phyloP scores from a whole-genome alignment of 2,888 invertebrate genomes.

The Heliconius ethilla region DNA sequence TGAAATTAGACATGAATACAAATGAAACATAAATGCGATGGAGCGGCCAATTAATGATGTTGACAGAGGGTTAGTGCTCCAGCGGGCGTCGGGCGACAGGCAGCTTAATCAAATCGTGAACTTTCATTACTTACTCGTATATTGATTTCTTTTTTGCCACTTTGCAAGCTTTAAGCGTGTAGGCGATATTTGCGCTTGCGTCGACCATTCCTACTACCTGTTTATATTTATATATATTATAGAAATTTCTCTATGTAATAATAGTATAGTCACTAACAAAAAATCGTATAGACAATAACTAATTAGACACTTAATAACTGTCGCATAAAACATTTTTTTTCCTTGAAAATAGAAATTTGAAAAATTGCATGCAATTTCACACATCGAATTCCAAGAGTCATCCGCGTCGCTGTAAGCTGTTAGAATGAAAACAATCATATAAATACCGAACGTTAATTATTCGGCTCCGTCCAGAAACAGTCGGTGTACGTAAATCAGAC shows the following conservation, averaged over 20 bases:
- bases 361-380: slow-evolving; percentile 36
- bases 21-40: slow-evolving; percentile 74
- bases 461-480: slow-evolving; percentile 71
- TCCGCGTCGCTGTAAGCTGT: slow-evolving; percentile 60
- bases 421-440: slow-evolving; percentile 78
- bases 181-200: background rate
- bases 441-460: slow-evolving; percentile 77
- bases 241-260: background rate
- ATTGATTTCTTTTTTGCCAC: slow-evolving; percentile 50
- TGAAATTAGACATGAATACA: slow-evolving; percentile 60
- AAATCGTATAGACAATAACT: slow-evolving; percentile 9
- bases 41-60: slow-evolving; percentile 75
- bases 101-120: slow-evolving; percentile 70
- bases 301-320: slow-evolving; percentile 26
- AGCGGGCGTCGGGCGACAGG: slow-evolving; percentile 65
- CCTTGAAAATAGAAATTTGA: slow-evolving; percentile 10
- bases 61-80: slow-evolving; percentile 60
- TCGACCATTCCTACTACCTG: background rate
- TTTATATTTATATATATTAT: background rate
- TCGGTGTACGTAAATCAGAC: slow-evolving; percentile 74
- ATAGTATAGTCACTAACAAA: background rate
- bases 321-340: slow-evolving; percentile 5
- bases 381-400: slow-evolving; percentile 51
- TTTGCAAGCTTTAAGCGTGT: background rate
- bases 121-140: slow-evolving; percentile 71